Conservation (phyloP, 1,140 invertebrate genomes). For the Xylocopa sonorina region DNA sequence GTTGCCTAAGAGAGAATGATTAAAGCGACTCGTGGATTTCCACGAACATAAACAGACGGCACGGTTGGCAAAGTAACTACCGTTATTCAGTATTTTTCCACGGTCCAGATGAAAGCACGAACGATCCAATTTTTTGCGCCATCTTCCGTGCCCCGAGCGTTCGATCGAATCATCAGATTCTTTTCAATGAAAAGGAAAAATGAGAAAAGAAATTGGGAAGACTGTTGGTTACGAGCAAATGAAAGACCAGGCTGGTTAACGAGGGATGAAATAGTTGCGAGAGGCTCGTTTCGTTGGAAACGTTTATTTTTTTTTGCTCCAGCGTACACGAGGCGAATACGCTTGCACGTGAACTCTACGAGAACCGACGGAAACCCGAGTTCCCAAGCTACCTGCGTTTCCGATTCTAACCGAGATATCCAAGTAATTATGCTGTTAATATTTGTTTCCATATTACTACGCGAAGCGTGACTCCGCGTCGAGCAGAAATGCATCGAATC, state of each 20-base stretch:
- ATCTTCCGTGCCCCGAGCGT: too few species aligned
- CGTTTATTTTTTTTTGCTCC: not conserved
- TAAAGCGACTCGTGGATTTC: slow-evolving; percentile 23
- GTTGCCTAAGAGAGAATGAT: slow-evolving; percentile 31
- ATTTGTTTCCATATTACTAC: not conserved
- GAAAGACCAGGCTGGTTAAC: too few species aligned
- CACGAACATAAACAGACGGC: slow-evolving; percentile 1
- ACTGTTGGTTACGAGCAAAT: too few species aligned
- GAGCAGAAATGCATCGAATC: not conserved
- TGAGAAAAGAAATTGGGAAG: too few species aligned
- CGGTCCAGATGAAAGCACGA: not conserved
- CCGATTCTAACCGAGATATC: slow-evolving; percentile 34
- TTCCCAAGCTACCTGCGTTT: slow-evolving; percentile 28
- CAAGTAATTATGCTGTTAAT: slow-evolving; percentile 46
- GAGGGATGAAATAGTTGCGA: not conserved
- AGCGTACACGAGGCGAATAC: not conserved
- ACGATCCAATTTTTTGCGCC: not conserved
- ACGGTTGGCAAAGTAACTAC: not conserved
- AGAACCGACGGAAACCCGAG: slow-evolving; percentile 20
- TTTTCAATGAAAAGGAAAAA: too few species aligned
- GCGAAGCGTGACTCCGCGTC: not conserved
- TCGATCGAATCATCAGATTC: too few species aligned
- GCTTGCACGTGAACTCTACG: not conserved
- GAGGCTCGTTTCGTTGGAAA: not conserved
- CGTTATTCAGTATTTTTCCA: not conserved